These are phyloP conservation scores for Notoglanidium macrostoma DNA, from an alignment of 2,797 vertebrate genomes.

Conservation along the genomic window DNA sequence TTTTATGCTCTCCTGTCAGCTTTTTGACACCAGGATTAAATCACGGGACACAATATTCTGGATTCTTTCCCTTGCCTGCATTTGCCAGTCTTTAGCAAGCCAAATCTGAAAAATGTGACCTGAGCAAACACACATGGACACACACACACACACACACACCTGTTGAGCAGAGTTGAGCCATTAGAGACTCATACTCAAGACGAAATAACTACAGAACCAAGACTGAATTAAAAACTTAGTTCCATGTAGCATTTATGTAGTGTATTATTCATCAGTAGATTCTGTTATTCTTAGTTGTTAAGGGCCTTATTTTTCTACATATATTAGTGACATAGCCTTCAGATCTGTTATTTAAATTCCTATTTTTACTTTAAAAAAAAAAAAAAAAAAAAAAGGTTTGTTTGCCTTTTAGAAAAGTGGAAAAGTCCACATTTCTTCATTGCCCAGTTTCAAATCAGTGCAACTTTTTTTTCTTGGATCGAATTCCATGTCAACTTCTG, in stretches of 20 bases:
- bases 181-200: slow-evolving; percentile 54
- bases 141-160: slow-evolving; percentile 62
- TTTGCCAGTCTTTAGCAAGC: slow-evolving; percentile 80
- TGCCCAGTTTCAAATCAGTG: background rate
- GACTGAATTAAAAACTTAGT: background rate
- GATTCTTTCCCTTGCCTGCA: slow-evolving; percentile 71
- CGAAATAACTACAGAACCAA: slow-evolving; percentile 15
- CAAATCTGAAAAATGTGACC: slow-evolving; percentile 77
- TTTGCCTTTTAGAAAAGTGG: background rate
- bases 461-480: background rate
- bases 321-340: background rate
- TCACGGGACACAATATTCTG: slow-evolving; percentile 73
- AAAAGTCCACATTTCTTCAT: background rate
- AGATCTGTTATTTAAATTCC: background rate
- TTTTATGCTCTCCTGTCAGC: slow-evolving; percentile 70
- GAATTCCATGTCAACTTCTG: background rate
- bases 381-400: background rate
- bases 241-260: background rate
- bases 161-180: slow-evolving; percentile 71
- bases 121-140: slow-evolving; percentile 8
- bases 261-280: background rate
- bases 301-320: background rate
- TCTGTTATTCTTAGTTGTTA: background rate
- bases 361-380: background rate
- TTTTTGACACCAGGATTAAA: slow-evolving; percentile 76